Evolutionary conservation across 2,888 invertebrate species (phyloP), one percentile per base, ranked within the genome.

Genomic region (Chymomyza caudatula): DNA sequence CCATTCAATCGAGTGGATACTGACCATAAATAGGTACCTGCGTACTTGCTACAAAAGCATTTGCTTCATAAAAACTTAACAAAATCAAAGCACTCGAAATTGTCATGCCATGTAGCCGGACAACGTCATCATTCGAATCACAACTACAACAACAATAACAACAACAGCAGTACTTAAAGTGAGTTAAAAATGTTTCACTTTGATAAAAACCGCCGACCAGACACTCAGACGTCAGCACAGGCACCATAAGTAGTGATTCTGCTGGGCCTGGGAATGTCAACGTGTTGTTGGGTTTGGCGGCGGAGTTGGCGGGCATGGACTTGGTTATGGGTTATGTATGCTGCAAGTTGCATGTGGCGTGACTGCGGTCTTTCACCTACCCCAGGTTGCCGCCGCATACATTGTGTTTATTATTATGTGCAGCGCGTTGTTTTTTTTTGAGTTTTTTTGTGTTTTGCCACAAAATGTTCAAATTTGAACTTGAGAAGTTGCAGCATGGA

Each of bases 181-280:
- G 29, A 19, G 43, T 11, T n/a, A 60, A 49, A 60, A 25, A 25
- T 17, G 52, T 47, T 71, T 72, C 60, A 57, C 80, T 80, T 80
- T 80, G 82, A 81, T 79, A 67, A 71, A 37, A 57, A 64, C 82
- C 82, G 80, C 77, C 80, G 44, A 20, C 25, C 23, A 23, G 20
- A 20, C 23, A 43, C 13, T 20, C 25, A 19, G 42, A 29, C 37
- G 71, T 70, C 64, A 37, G 64, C 65, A 66, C 67, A 59, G 67
- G 71, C 15, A 29, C 19, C 47, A 47, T 47, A 15, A 47, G 47
- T 47, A 37, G 29, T 37, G n/a, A n/a, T 37, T 37, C 11, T 4
- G 29, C 29, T 37, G 29, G 11, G 29, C 11, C 29, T 63, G 60
- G 59, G 63, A 54, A 60, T 55, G 63, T 37, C 52, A 42, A 43